These are phyloP conservation scores for Falcaria lacertinaria DNA, from an alignment of 2,888 invertebrate species.

Conservation along the genomic window DNA sequence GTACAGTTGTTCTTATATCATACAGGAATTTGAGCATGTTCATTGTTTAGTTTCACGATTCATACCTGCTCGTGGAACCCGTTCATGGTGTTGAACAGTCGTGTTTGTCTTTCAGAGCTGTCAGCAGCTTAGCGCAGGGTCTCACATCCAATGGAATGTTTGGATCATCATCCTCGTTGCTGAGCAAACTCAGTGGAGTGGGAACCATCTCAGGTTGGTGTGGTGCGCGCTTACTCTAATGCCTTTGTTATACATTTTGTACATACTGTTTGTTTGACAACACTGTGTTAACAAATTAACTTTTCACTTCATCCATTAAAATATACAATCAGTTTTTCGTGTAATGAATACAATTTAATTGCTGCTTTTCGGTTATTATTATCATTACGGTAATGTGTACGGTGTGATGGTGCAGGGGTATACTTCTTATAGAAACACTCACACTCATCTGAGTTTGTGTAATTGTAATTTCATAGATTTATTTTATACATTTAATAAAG, in stretches of 20 bases:
- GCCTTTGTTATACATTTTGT: slow-evolving; percentile 1
- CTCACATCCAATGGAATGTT: slow-evolving; percentile 86
- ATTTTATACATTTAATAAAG: too few species aligned
- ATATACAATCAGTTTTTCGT: neutral
- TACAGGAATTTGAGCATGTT: slow-evolving; percentile 41
- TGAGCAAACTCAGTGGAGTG: slow-evolving; percentile 76
- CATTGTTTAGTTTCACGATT: slow-evolving; percentile 26
- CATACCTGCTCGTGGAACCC: slow-evolving; percentile 10
- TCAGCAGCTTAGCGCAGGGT: slow-evolving; percentile 77
- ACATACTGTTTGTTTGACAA: slow-evolving; percentile 15
- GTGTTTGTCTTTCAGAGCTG: slow-evolving; percentile 68
- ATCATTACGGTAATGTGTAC: too few species aligned
- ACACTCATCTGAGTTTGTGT: too few species aligned
- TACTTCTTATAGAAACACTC: too few species aligned
- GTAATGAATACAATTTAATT: neutral
- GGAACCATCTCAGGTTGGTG: slow-evolving; percentile 75
- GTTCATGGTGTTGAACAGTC: slow-evolving; percentile 38
- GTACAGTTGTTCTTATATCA: slow-evolving; percentile 44
- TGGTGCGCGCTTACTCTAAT: slow-evolving; percentile 12
- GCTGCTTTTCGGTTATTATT: too few species aligned
- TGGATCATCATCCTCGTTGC: slow-evolving; percentile 85
- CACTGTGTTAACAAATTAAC: slow-evolving; percentile 3
- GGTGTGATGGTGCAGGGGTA: too few species aligned
- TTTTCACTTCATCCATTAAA: neutral
- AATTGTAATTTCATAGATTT: too few species aligned